A percentile compares a stretch with the other conserved stretches of the same genome.
Evolutionary conservation across 2,113 vertebrate species (phyloP).

Genomic region (Saccopteryx leptura): DNA sequence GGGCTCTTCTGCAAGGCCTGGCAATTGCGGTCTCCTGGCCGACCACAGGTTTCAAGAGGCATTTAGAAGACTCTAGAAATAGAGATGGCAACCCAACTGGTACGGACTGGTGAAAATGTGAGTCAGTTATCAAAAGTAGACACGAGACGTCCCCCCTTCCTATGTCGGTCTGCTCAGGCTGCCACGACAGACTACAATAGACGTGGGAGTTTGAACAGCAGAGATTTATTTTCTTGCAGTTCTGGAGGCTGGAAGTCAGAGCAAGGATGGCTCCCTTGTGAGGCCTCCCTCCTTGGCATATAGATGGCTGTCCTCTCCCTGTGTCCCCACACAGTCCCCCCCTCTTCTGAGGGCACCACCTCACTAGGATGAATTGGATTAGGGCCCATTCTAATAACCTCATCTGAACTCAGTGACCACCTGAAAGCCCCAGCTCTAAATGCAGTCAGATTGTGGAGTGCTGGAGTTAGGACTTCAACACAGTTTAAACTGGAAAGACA

Average conservation of each 20-base stretch:
- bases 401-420: background rate
- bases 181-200: fast-evolving
- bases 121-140: background rate
- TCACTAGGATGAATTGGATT: background rate
- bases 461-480: background rate
- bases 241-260: background rate
- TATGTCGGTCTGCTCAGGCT: background rate
- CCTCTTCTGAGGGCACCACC: fast-evolving
- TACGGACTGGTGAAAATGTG: background rate
- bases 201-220: fast-evolving
- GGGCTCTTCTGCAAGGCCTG: background rate
- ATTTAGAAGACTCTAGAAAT: background rate
- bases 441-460: background rate
- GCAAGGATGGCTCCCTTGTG: background rate
- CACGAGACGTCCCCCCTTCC: fast-evolving
- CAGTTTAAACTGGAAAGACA: background rate
- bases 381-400: fast-evolving
- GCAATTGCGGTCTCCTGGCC: background rate
- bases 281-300: background rate
- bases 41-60: background rate
- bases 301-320: background rate
- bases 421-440: background rate
- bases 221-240: too few species aligned
- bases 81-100: too few species aligned
- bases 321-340: background rate